phyloP scores from a whole-genome alignment of 2,888 invertebrate species.

The Tinea pellionella region DNA sequence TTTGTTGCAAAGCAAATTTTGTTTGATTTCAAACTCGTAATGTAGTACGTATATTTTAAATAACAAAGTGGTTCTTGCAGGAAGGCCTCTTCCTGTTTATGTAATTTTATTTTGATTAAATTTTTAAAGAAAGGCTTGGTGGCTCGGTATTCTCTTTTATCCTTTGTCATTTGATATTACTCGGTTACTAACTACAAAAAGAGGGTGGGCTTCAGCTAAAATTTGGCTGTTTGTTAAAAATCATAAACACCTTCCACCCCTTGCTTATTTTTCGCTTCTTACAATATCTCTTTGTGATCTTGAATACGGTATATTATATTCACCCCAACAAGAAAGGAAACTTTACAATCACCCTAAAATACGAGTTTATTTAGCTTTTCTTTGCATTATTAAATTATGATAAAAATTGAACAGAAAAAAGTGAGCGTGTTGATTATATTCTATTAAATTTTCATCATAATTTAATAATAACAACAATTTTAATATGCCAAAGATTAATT shows the following conservation, averaged over 20 bases:
- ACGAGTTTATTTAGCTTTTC: too few species aligned
- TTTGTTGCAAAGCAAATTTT: neutral
- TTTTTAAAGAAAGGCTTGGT: neutral
- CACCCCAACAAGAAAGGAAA: neutral
- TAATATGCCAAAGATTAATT: too few species aligned
- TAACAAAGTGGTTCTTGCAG: neutral
- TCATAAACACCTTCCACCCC: neutral
- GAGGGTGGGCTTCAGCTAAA: neutral
- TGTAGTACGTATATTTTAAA: neutral
- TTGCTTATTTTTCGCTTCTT: neutral
- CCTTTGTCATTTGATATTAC: conserved; percentile 1
- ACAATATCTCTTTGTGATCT: neutral
- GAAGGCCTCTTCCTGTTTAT: neutral
- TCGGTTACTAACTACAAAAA: neutral
- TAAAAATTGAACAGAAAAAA: too few species aligned
- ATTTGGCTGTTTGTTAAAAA: neutral
- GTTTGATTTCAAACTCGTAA: neutral
- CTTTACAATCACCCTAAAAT: neutral
- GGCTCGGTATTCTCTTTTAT: neutral
- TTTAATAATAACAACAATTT: too few species aligned
- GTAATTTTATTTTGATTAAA: neutral
- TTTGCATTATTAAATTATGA: too few species aligned
- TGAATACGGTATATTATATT: neutral
- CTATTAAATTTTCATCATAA: too few species aligned
- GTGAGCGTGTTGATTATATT: too few species aligned